These are phyloP conservation scores for Busseola fusca DNA, from an alignment of 2,888 invertebrate genomes.

Conservation along the genomic window DNA sequence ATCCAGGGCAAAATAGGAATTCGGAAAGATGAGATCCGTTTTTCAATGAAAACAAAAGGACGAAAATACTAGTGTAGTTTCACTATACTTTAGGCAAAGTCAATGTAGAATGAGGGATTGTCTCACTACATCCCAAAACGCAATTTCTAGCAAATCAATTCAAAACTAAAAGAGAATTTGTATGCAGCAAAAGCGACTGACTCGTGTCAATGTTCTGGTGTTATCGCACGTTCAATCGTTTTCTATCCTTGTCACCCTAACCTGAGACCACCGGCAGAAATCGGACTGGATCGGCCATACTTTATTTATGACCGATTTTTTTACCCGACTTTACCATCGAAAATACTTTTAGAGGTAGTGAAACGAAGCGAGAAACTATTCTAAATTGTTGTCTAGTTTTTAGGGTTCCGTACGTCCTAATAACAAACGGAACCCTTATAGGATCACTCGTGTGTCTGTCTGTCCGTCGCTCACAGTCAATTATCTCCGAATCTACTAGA, in stretches of 20 bases:
- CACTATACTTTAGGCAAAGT: conserved; percentile 10
- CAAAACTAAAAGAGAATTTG: not conserved
- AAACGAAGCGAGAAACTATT: not conserved
- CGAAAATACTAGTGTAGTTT: conserved; percentile 13
- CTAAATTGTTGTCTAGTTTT: conserved; percentile 4
- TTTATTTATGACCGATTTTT: conserved; percentile 2
- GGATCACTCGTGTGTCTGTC: too few relatives aligned
- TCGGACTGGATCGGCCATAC: conserved; percentile 5
- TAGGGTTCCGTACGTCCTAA: too few relatives aligned
- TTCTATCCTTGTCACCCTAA: not conserved
- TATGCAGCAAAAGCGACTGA: not conserved
- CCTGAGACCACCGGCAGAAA: not conserved
- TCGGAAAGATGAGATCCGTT: conserved; percentile 70
- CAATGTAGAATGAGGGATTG: not conserved
- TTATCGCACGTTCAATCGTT: not conserved
- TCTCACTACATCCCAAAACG: conserved; percentile 1
- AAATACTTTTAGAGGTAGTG: conserved; percentile 7
- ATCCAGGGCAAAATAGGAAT: conserved; percentile 59
- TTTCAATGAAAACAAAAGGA: conserved; percentile 46
- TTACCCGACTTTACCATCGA: not conserved
- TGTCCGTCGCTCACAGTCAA: too few relatives aligned
- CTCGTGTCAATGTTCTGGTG: not conserved
- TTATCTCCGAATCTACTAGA: too few relatives aligned
- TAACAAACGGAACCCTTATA: too few relatives aligned
- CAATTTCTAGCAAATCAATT: not conserved